phyloP scores from a whole-genome alignment of 2,113 vertebrate genomes.

The Xiphias gladius region DNA sequence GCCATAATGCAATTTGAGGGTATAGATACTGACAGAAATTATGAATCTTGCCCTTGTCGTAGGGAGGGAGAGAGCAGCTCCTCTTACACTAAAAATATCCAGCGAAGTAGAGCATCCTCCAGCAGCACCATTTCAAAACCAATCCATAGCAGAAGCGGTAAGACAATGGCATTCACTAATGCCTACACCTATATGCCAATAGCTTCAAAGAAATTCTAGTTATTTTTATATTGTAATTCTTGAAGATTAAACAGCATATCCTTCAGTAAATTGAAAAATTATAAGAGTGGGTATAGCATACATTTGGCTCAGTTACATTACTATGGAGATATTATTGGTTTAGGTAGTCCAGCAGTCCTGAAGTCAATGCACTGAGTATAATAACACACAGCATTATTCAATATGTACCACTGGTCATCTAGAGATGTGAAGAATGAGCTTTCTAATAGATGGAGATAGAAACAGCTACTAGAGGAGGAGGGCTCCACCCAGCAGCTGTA shows the following conservation, averaged over 20 bases:
- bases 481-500: constrained; percentile 69
- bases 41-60: constrained; percentile 79
- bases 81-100: constrained; percentile 84
- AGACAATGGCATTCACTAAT: constrained; percentile 42
- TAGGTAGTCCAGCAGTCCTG: not conserved
- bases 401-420: constrained; percentile 19
- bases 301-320: not conserved
- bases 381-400: constrained; percentile 23
- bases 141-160: constrained; percentile 45
- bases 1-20: constrained; percentile 58
- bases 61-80: constrained; percentile 71
- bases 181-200: not conserved
- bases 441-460: constrained; percentile 52
- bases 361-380: constrained; percentile 7
- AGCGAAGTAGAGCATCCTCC: constrained; percentile 75
- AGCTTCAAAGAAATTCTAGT: constrained; percentile 3
- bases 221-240: constrained; percentile 25
- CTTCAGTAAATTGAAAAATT: constrained; percentile 3
- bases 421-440: constrained; percentile 51
- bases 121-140: constrained; percentile 63
- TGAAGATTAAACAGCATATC: constrained; percentile 20
- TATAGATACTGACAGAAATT: constrained; percentile 77
- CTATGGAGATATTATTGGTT: constrained; percentile 24
- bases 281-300: not conserved
- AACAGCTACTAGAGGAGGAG: constrained; percentile 44